Evolutionary conservation across 2,888 invertebrate species (phyloP), one percentile per base, ranked within the genome.

Genomic region (Poecilobothrus nobilitatus): DNA sequence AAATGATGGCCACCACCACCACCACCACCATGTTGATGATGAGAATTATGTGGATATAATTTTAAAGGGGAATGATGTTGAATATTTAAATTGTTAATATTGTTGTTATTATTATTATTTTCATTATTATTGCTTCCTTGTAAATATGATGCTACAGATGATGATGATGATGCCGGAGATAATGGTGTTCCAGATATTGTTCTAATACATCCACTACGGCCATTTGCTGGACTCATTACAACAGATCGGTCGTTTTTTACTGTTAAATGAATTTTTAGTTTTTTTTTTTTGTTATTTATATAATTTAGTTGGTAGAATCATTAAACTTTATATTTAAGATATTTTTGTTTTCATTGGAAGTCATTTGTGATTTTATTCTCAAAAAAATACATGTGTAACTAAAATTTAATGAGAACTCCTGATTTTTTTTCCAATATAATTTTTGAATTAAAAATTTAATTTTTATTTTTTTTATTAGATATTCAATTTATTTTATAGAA

Each of bases 121-220:
- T 74, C 70, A 71, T 69, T 71, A 33, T 68, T 65, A 70, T 73
- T 73, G 69, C 70, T 72, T 68, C 66, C 63, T 67, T 70, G 73
- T 66, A 70, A 73, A 64, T 72, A 63, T 22, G 76, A 75, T 63
- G 74, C 69, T 33, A 73, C 67, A 33, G 74, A 74, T 53, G 75
- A 72, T 68, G 73, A 73, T 22, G 76, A 74, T 7, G 76, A 74
- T 62, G 78, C 74, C 33, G 81, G 80, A 22, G 80, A 79, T 63
- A 78, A 68, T 44, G 74, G 72, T 44, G 73, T 34, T 15, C 66
- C 69, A 27, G 70, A 65, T 34, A 63, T 65, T 20, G 69, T 53
- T 41, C 67, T 67, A 66, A 27, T 68, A 37, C 62, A 68, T 34
- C 64, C 68, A 53, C 62, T 68, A 34, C 64, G 68, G n/a, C 63